Conservation (phyloP, 2,888 invertebrate species). For the Schrankia costaestrigalis region DNA sequence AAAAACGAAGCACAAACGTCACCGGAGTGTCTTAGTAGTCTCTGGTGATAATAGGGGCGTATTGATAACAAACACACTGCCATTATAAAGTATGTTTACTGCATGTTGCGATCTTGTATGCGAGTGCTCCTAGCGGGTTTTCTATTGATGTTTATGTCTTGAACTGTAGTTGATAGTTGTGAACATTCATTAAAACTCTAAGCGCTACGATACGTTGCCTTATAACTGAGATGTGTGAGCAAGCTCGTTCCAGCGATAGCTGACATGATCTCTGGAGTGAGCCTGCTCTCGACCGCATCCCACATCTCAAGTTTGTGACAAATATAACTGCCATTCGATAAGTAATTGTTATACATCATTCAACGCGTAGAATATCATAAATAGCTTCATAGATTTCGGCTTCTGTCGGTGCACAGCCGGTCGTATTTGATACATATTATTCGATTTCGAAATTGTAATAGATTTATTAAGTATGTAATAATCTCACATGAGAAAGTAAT, state of each 20-base stretch:
- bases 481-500: conserved; percentile 73
- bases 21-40: conserved; percentile 66
- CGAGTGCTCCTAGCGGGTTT: conserved; percentile 44
- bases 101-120: conserved; percentile 59
- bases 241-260: background rate
- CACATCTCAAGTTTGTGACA: conserved; percentile 58
- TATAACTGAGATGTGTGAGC: conserved; percentile 51
- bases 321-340: conserved; percentile 78
- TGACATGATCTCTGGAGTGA: background rate
- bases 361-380: conserved; percentile 58
- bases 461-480: conserved; percentile 75
- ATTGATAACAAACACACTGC: conserved; percentile 72
- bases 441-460: conserved; percentile 78
- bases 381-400: conserved; percentile 70
- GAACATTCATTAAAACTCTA: conserved; percentile 44
- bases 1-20: conserved; percentile 68
- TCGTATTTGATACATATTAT: conserved; percentile 78
- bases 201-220: conserved; percentile 67
- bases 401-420: conserved; percentile 73
- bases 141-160: conserved; percentile 38
- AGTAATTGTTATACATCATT: conserved; percentile 71
- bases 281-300: conserved; percentile 21
- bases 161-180: conserved; percentile 38
- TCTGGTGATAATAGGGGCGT: conserved; percentile 44
- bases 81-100: conserved; percentile 60